Base-by-base conservation (phyloP, 2,113 vertebrate genomes). In the Sphyrna mokarran region DNA sequence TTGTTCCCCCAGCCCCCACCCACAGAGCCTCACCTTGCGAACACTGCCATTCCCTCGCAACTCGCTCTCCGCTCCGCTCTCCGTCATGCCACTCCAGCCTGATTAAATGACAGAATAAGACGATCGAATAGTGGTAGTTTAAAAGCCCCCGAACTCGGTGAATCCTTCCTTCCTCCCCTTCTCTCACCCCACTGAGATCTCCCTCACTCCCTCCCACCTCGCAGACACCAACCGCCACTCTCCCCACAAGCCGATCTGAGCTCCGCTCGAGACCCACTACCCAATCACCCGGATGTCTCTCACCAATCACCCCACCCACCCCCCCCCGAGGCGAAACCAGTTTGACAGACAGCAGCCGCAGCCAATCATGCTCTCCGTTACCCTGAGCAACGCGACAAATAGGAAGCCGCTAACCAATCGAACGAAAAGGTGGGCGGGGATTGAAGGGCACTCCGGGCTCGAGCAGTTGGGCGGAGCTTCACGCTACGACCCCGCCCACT, bases 1-100 rank as follows among this genome's bases (percentile, higher is more conserved):
- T 54, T 91, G 0, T 91, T 23, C 87, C 87, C 43, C 1, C 43
- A 48, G 43, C 43, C 43, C 43, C 43, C 43, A 48, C 89, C 26
- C 89, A 33, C 58, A 23, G 37, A 70, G 54, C 29, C 94, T 95
- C 29, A 95, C 94, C 94, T 95, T 95, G 43, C 94, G 94, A 54
- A 95, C 69, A 18, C 94, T 95, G 43, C 69, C 94, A 48, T 72
- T 66, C 40, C 69, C 69, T 43, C 69, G 89, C 61, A 93, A 6
- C 89, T 93, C 89, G 33, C 14, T 66, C 29, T 91, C 93, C 93
- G 22, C 66, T 23, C 93, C 93, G 68, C 93, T 72, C 94, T 95
- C 94, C 94, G 94, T 95, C 94, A 95, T 95, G 0, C 29, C 94
- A 43, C 37, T 33, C 23, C 91, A 23, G 66, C 91, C 20, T n/a